A percentile compares a stretch with the other conserved stretches of the same genome.
Conservation (phyloP, 2,888 invertebrate species). For the Drosophila mulleri region DNA sequence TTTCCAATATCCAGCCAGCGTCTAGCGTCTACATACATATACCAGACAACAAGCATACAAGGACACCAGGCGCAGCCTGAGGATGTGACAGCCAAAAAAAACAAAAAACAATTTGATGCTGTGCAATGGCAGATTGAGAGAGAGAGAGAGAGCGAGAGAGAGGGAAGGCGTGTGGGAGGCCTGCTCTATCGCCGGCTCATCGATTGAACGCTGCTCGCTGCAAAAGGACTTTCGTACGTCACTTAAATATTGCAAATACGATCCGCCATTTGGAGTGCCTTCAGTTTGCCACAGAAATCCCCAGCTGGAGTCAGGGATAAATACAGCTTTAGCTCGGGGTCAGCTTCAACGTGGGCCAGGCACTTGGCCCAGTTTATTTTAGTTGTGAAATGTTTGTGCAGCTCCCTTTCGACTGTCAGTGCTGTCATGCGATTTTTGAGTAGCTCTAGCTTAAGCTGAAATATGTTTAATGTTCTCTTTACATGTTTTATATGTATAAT, state of each 20-base stretch:
- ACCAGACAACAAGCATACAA: slow-evolving; percentile 8
- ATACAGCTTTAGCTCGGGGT: not conserved
- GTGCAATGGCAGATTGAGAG: slow-evolving; percentile 21
- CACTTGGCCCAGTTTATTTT: not conserved
- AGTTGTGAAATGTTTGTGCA: not conserved
- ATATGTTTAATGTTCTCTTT: not conserved
- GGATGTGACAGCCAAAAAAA: slow-evolving; percentile 42
- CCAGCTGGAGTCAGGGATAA: not conserved
- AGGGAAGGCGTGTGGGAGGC: no score
- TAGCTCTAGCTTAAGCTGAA: not conserved
- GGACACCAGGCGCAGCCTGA: slow-evolving; percentile 17
- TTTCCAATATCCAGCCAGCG: not conserved
- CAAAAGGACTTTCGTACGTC: not conserved
- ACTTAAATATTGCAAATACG: not conserved
- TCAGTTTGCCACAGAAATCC: not conserved
- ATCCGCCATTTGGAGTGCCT: not conserved
- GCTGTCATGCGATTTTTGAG: no score
- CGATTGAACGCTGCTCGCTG: not conserved
- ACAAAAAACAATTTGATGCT: slow-evolving; percentile 47
- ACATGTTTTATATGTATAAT: no score
- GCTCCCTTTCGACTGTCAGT: not conserved
- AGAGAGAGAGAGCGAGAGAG: no score
- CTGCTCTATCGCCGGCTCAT: not conserved
- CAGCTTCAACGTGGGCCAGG: not conserved
- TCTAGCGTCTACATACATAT: not conserved